These are phyloP conservation scores for Tipula vernalis DNA, from an alignment of 2,888 invertebrate species.

Conservation along the genomic window DNA sequence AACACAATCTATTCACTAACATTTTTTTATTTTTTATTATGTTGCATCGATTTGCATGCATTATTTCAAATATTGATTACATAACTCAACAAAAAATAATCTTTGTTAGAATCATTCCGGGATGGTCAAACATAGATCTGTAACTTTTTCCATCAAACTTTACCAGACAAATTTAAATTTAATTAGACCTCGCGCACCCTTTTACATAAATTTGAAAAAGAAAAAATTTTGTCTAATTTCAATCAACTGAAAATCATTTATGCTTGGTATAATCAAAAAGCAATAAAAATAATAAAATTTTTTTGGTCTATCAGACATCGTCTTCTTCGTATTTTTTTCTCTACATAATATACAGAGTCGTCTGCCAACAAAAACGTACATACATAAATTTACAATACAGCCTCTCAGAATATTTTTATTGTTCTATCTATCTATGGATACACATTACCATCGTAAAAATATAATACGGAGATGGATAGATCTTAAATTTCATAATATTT, in stretches of 20 bases:
- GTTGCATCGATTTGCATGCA: too few relatives aligned
- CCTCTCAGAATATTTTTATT: neutral
- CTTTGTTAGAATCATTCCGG: too few relatives aligned
- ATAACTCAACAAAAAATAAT: too few relatives aligned
- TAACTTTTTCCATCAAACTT: neutral
- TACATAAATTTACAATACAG: neutral
- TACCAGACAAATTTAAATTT: neutral
- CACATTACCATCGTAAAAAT: neutral
- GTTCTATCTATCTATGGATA: neutral
- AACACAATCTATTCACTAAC: too few relatives aligned
- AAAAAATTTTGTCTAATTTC: neutral
- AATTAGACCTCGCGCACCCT: neutral
- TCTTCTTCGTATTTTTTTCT: neutral
- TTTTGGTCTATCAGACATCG: neutral
- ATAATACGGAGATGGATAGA: neutral
- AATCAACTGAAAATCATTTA: neutral
- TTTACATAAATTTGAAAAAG: neutral
- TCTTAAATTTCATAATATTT: neutral
- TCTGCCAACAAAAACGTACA: neutral
- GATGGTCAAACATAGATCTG: too few relatives aligned
- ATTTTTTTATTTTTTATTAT: too few relatives aligned
- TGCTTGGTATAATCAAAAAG: neutral
- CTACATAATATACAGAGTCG: neutral
- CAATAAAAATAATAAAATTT: neutral
- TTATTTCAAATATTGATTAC: too few relatives aligned